Base-by-base conservation (phyloP, 2,113 vertebrate genomes). In the Pterocles burchelli region DNA sequence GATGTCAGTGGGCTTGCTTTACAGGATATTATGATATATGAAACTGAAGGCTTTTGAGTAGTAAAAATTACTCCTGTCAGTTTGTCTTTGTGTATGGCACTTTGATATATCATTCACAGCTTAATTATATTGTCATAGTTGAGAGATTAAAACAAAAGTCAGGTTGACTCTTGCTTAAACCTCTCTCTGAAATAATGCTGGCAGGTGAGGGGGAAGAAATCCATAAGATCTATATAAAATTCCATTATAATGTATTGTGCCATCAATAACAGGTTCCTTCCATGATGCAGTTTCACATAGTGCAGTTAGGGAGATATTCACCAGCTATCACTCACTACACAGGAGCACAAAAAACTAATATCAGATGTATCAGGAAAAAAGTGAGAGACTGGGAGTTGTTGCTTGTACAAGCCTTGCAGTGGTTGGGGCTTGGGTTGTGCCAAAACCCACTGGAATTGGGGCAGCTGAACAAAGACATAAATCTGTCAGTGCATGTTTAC, bases 121-220 rank as follows among this genome's bases (percentile, higher is more conserved):
- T 96, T 96, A 97, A 97, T 98, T 97, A 97, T 96, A 88, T 96
- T 94, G 96, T 96, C 66, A 65, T 85, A 77, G 82, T 78, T 73
- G 51, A 93, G 94, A 92, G 86, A 94, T 77, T 95, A 96, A 94
- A 95, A 96, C 82, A 96, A 91, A 97, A 93, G 74, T 71, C 88
- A 80, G 66, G 90, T 57, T 93, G 88, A 81, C 85, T 73, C 78
- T 87, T 89, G 58, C 66, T 88, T 87, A 91, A 96, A 90, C 61
- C 91, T 93, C 36, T 85, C 65, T 95, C 73, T 89, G 91, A 96
- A 96, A 90, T 96, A 96, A 76, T 96, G 48, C 70, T 86, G 10
- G 7, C 72, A 68, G 73, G 72, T 68, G 84, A 90, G 61, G 80
- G 77, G 57, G 55, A 86, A 90, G 68, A 91, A 95, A 96, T 95